Percentiles rank a stretch among this genome's conserved stretches.
Evolutionary conservation across 2,888 invertebrate genomes (phyloP).

Genomic region (Pristionchus maxplancki): DNA sequence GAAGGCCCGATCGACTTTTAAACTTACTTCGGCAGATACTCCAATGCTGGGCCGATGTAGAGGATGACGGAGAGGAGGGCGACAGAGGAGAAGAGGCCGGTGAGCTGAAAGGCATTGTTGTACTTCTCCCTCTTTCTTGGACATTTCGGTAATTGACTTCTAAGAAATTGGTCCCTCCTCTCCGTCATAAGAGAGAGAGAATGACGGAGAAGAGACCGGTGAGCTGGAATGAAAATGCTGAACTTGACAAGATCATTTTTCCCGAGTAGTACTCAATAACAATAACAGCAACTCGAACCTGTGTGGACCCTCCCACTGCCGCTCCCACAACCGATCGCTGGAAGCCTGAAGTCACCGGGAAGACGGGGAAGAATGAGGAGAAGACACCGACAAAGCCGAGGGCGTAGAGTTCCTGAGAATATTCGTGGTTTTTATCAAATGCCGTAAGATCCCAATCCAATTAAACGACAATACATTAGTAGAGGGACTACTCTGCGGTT

Average conservation of each 20-base stretch:
- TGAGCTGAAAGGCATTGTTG: conserved; percentile 70
- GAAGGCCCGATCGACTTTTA: no score
- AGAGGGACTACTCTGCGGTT: no score
- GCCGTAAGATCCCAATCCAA: no score
- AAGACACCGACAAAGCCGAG: conserved; percentile 76
- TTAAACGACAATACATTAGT: no score
- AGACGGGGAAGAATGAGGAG: conserved; percentile 76
- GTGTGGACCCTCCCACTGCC: conserved; percentile 74
- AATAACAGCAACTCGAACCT: conserved; percentile 57
- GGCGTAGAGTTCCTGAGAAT: conserved; percentile 71
- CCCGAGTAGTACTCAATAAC: no score
- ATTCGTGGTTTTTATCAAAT: no score
- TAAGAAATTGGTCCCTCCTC: no score
- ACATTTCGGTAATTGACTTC: no score
- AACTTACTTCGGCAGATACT: conserved; percentile 71
- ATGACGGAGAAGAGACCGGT: conserved; percentile 74
- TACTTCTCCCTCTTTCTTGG: no score
- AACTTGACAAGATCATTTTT: background rate
- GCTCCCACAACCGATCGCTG: conserved; percentile 74
- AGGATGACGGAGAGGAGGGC: conserved; percentile 73
- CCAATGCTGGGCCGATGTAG: conserved; percentile 73
- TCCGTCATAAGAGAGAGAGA: no score
- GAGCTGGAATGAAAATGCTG: conserved; percentile 58
- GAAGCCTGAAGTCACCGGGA: conserved; percentile 76
- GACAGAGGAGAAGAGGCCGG: conserved; percentile 73